A percentile compares a stretch with the other conserved stretches of the same genome.
phyloP scores from a whole-genome alignment of 1,140 invertebrate species.

The Nautilus pompilius region DNA sequence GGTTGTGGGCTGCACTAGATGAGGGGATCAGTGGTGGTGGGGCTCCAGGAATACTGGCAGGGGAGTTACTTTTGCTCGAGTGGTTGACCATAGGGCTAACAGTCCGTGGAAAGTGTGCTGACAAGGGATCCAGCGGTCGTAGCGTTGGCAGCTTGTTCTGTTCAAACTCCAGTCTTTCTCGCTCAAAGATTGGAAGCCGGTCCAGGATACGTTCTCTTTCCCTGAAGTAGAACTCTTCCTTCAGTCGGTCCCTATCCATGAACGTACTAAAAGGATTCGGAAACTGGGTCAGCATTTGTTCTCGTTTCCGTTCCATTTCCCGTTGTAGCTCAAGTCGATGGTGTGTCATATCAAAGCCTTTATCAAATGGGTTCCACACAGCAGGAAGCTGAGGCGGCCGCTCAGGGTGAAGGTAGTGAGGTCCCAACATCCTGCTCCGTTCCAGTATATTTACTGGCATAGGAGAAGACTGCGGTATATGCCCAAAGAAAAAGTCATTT shows the following conservation, averaged over 20 bases:
- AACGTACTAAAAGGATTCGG: slow-evolving; percentile 15
- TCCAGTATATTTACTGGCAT: slow-evolving; percentile 19
- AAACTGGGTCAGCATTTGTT: slow-evolving; percentile 24
- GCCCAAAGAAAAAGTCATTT: slow-evolving; percentile 18
- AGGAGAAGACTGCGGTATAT: slow-evolving; percentile 10
- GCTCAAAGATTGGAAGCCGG: slow-evolving; percentile 26
- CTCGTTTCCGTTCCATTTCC: slow-evolving; percentile 31
- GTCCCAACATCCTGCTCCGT: slow-evolving; percentile 17
- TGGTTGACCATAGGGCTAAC: slow-evolving; percentile 33
- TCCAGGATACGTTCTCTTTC: slow-evolving; percentile 25
- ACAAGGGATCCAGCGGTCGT: slow-evolving; percentile 16
- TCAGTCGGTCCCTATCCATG: slow-evolving; percentile 32
- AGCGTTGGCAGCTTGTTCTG: slow-evolving; percentile 17
- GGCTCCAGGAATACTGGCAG: slow-evolving; percentile 18
- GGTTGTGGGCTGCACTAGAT: slow-evolving; percentile 21
- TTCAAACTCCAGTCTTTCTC: slow-evolving; percentile 24
- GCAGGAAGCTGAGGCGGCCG: slow-evolving; percentile 17
- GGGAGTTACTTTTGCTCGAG: slow-evolving; percentile 25
- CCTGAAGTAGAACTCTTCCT: slow-evolving; percentile 31
- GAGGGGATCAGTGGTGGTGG: slow-evolving; percentile 24
- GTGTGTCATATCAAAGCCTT: slow-evolving; percentile 19
- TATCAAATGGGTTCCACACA: slow-evolving; percentile 39
- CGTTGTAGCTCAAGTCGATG: slow-evolving; percentile 25
- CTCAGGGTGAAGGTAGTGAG: slow-evolving; percentile 2
- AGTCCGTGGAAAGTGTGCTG: slow-evolving; percentile 23